Conservation (phyloP, 1,140 invertebrate genomes). For the Magallana gigas region DNA sequence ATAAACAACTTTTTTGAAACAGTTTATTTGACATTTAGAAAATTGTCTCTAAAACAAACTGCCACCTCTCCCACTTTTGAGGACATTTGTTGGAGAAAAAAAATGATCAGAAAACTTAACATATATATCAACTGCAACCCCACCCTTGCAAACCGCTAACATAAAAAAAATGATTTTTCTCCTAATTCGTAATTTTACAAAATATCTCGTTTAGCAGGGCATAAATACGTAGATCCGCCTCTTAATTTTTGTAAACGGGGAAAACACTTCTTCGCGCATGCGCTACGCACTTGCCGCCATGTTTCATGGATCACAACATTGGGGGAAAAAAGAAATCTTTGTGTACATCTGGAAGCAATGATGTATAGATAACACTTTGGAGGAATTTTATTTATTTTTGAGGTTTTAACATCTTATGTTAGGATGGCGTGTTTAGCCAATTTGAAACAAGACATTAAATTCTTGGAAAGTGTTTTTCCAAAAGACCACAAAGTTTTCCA, state of each 20-base stretch:
- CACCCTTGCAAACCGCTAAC: too few relatives aligned
- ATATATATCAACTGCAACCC: too few relatives aligned
- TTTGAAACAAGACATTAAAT: conserved; percentile 98
- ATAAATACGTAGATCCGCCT: not conserved
- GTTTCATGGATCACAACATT: conserved; percentile 62
- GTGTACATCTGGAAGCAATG: not conserved
- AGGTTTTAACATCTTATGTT: not conserved
- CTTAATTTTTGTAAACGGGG: not conserved
- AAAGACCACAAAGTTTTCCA: conserved; percentile 93
- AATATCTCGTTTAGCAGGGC: too few relatives aligned
- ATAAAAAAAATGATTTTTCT: too few relatives aligned
- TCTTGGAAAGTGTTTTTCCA: conserved; percentile 95
- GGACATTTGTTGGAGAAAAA: too few relatives aligned
- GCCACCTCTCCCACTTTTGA: too few relatives aligned
- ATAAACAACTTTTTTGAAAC: too few relatives aligned
- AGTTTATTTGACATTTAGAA: too few relatives aligned
- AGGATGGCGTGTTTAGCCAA: conserved; percentile 97
- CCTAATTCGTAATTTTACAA: too few relatives aligned
- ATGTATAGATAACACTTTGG: not conserved
- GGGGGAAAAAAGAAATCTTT: conserved; percentile 38
- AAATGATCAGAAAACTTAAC: too few relatives aligned
- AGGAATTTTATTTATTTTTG: conserved; percentile 22
- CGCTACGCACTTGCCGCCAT: conserved; percentile 59
- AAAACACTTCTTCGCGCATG: conserved; percentile 53
- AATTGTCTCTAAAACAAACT: too few relatives aligned